Base-by-base conservation (phyloP, 2,797 vertebrate species). In the Ceryle rudis region DNA sequence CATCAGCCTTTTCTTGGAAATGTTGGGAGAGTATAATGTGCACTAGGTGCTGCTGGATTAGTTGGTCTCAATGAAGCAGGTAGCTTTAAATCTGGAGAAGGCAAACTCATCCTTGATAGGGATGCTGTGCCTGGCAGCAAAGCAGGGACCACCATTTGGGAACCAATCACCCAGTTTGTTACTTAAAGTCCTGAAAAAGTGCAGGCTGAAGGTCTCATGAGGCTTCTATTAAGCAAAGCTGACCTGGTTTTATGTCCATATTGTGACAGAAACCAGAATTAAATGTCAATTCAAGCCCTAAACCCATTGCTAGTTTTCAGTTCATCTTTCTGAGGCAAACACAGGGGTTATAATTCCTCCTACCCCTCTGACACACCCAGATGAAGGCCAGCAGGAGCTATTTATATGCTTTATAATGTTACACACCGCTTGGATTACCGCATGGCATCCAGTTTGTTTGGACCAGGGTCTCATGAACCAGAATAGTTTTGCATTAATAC, bases 391-490 rank as follows among this genome's bases (percentile, higher is more conserved):
- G 6, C 4, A 0, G n/a, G 66, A 41, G 11, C 47, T 97, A 74
- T 96, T 91, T 95, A 88, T 96, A 86, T 46, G 0, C 87, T 95
- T 74, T 19, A 51, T 44, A 96, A 52, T 42, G 67, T 88, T 94
- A 79, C 78, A 57, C 67, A 26, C 25, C 0, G 1, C 74, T 94
- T 92, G 86, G 60, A 33, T 91, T 80, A 61, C 89, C 1, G 1
- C 37, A 3, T 18, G 75, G 81, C 86, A 87, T 94, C 89, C 91
- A 26, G 55, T 19, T 66, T 74, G 55, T 10, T 77, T 46, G 86
- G 55, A 73, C 64, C 28, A 6, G 72, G 84, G 57, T 79, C 90
- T 54, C 72, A 18, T 1, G 15, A 52, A 28, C 60, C 61, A n/a
- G 86, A 82, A 74, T 14, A 85, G 64, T 60, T 77, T 25, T 57